Evolutionary conservation across 2,888 invertebrate genomes (phyloP).

Genomic region (Halictus ligatus): DNA sequence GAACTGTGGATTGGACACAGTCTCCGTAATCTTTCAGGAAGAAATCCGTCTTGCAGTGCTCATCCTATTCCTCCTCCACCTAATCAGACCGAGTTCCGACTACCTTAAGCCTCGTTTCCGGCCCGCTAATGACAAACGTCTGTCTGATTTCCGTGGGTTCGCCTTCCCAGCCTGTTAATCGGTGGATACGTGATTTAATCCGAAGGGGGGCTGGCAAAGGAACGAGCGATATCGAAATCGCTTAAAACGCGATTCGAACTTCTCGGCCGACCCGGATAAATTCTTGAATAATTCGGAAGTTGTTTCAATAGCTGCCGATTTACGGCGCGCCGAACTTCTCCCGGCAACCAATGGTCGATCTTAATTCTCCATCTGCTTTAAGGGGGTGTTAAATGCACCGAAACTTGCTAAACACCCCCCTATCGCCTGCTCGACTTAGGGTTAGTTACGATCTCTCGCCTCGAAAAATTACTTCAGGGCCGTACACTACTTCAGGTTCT

Average conservation of each 20-base stretch:
- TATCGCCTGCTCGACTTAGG: conserved; percentile 41
- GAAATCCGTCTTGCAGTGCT: conserved; percentile 34
- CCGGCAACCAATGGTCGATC: conserved; percentile 30
- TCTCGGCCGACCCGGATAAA: conserved; percentile 23
- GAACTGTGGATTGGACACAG: neutral
- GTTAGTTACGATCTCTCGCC: conserved; percentile 28
- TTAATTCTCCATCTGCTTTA: conserved; percentile 55
- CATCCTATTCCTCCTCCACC: conserved; percentile 12
- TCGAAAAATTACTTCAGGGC: conserved; percentile 1
- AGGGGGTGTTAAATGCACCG: conserved; percentile 46
- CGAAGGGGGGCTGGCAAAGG: neutral
- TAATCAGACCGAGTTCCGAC: conserved; percentile 77
- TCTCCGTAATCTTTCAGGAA: neutral
- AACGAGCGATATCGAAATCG: conserved; percentile 6
- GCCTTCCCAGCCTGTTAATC: conserved; percentile 23
- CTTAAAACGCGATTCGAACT: conserved; percentile 27
- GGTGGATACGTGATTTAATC: conserved; percentile 34
- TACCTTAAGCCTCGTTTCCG: conserved; percentile 77
- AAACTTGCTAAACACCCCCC: conserved; percentile 16
- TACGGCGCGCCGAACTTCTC: conserved; percentile 19
- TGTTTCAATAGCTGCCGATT: conserved; percentile 51
- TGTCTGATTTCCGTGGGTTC: conserved; percentile 68
- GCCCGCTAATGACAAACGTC: conserved; percentile 79
- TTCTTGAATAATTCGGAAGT: conserved; percentile 49
- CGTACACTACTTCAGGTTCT: neutral